Conservation (phyloP, 2,888 invertebrate species). For the Teleogryllus oceanicus region DNA sequence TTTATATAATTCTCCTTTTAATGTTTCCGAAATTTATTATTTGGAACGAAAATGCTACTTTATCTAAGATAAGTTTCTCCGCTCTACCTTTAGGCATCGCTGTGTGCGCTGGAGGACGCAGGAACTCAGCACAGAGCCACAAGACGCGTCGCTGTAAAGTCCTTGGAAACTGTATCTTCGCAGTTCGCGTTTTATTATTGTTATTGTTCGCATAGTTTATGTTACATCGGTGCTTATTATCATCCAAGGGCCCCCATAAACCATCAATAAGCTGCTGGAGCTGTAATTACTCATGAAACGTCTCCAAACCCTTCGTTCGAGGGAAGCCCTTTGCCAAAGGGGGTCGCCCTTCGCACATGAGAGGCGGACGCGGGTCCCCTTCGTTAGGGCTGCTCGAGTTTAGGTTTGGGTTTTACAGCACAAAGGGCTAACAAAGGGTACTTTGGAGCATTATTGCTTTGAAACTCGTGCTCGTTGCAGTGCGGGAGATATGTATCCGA, state of each 20-base stretch:
- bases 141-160: no score
- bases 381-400: background rate
- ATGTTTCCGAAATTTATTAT: slow-evolving; percentile 10
- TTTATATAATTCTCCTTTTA: background rate
- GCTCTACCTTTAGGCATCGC: background rate
- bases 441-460: background rate
- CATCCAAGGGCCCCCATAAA: background rate
- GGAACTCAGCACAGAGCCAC: background rate
- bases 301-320: background rate
- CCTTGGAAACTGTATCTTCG: no score
- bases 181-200: background rate
- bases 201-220: background rate
- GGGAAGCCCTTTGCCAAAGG: background rate
- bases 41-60: background rate
- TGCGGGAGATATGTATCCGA: background rate
- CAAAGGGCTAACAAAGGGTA: slow-evolving; percentile 9
- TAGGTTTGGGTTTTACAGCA: background rate
- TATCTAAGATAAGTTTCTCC: background rate
- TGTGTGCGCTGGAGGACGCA: background rate
- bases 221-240: background rate
- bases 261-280: background rate
- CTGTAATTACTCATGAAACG: background rate
- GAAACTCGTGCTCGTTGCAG: background rate
- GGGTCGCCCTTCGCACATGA: background rate
- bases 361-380: background rate